Evolutionary conservation across 2,113 vertebrate species (phyloP), one percentile per base, ranked within the genome.

Genomic region (Paramisgurnus dabryanus): DNA sequence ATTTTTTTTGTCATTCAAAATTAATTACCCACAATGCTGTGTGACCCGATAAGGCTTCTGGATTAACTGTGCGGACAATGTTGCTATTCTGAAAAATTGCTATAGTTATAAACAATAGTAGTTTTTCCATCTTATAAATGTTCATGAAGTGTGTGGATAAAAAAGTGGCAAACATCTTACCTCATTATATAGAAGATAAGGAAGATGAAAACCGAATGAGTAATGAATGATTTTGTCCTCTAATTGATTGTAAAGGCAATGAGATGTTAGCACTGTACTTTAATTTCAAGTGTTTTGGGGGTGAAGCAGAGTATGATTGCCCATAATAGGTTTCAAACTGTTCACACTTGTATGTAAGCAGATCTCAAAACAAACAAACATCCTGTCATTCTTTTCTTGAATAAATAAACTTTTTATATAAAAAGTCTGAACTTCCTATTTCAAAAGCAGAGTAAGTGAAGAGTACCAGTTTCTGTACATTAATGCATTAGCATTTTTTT

Each of bases 311-410:
- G 13, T 53, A 12, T 58, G 55, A n/a, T n/a, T n/a, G n/a, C n/a
- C n/a, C n/a, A n/a, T n/a, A n/a, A n/a, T n/a, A n/a, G n/a, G n/a
- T n/a, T n/a, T n/a, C n/a, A n/a, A n/a, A n/a, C n/a, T n/a, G n/a
- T n/a, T n/a, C n/a, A n/a, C n/a, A n/a, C n/a, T n/a, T n/a, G n/a
- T n/a, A n/a, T n/a, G n/a, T n/a, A n/a, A n/a, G n/a, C n/a, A n/a
- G n/a, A n/a, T n/a, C 78, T 55, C 69, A 12, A n/a, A n/a, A n/a
- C n/a, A n/a, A 70, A 55, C 69, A 73, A 80, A 80, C 80, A 81
- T 84, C 73, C 76, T 79, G 73, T 80, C 83, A 85, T 84, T 80
- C 49, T 82, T 76, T 81, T 85, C 84, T 86, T 83, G 40, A 87
- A 87, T 82, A 85, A 87, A 86, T 67, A 72, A 82, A 64, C 12